phyloP scores from a whole-genome alignment of 2,113 vertebrate genomes.

The Carassius auratus region DNA sequence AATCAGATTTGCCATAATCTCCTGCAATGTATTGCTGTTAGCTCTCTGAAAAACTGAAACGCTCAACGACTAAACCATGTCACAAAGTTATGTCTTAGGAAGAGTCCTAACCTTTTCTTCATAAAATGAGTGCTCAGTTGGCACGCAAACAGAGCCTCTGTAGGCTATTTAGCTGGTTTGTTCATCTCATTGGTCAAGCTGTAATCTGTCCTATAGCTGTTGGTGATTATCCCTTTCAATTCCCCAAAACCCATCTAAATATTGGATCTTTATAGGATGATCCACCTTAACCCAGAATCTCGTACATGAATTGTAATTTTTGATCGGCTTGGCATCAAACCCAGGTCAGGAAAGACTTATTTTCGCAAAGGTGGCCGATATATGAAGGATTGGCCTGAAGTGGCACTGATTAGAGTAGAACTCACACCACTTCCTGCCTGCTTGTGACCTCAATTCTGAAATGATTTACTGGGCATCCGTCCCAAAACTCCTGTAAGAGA shows the following conservation, averaged over 20 bases:
- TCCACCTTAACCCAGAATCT: constrained; percentile 59
- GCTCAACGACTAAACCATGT: not conserved
- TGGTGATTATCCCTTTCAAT: constrained; percentile 67
- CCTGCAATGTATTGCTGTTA: not conserved
- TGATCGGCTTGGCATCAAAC: constrained; percentile 61
- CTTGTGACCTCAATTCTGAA: constrained; percentile 43
- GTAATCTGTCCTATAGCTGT: constrained; percentile 66
- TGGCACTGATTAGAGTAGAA: constrained; percentile 32
- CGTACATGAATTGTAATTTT: constrained; percentile 61
- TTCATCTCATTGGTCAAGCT: constrained; percentile 30
- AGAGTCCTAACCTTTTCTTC: not conserved
- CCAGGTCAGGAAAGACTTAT: constrained; percentile 68
- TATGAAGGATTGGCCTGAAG: constrained; percentile 40
- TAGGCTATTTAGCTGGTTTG: not conserved
- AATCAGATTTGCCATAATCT: constrained; percentile 20
- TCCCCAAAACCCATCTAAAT: constrained; percentile 66
- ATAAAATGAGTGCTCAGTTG: not conserved
- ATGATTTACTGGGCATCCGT: constrained; percentile 38
- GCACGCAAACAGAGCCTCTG: not conserved
- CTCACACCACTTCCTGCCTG: not conserved
- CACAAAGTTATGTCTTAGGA: not conserved
- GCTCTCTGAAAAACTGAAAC: not conserved
- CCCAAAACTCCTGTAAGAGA: constrained; percentile 34
- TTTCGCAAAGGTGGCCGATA: constrained; percentile 3
- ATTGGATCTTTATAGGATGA: constrained; percentile 73